Conservation (phyloP, 2,797 vertebrate species). For the Choloepus didactylus region DNA sequence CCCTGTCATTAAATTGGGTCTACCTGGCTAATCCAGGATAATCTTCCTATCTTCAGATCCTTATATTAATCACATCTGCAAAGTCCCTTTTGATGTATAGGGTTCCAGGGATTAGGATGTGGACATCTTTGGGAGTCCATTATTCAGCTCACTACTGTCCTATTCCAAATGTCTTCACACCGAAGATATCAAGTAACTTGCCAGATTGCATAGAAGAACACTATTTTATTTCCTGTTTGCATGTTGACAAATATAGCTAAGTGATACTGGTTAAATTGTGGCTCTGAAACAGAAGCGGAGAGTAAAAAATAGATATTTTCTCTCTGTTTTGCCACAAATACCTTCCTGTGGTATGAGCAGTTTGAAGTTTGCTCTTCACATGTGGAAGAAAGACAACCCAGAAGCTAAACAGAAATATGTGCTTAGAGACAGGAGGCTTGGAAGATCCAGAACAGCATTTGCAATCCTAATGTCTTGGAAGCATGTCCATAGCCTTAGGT, state of each 20-base stretch:
- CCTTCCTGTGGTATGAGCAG: neutral
- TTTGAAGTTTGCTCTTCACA: slow-evolving; percentile 50
- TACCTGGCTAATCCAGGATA: slow-evolving; percentile 14
- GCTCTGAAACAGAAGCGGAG: neutral
- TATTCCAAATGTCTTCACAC: neutral
- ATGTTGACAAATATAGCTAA: neutral
- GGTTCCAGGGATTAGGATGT: neutral
- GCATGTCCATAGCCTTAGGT: neutral
- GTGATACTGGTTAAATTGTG: neutral
- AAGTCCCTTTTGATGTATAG: neutral
- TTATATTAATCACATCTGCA: slow-evolving; percentile 10
- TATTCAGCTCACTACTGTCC: neutral
- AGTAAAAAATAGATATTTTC: neutral
- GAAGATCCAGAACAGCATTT: neutral
- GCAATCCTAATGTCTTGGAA: neutral
- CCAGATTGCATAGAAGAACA: neutral
- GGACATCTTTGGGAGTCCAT: neutral
- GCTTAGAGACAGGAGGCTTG: neutral
- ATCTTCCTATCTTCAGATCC: slow-evolving; percentile 1
- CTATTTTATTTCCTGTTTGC: neutral
- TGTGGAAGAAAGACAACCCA: neutral
- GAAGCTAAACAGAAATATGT: neutral
- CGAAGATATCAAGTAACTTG: neutral
- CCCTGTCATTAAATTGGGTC: neutral
- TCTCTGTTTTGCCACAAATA: neutral